These are phyloP conservation scores for Zosterops borbonicus DNA, from an alignment of 2,113 vertebrate species.

Conservation along the genomic window DNA sequence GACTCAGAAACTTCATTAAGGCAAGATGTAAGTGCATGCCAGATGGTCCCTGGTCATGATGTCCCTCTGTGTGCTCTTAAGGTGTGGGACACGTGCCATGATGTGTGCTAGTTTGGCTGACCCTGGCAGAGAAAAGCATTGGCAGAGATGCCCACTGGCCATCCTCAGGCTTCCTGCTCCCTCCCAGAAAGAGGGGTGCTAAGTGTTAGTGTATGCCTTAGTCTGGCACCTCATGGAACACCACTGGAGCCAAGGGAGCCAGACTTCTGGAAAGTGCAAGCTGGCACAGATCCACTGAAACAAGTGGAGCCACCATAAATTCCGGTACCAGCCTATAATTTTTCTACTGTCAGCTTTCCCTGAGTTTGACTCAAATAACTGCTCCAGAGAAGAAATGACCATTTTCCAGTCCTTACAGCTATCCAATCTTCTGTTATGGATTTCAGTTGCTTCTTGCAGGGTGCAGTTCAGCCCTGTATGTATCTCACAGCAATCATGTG, in stretches of 20 bases:
- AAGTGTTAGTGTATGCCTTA: not conserved
- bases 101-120: not conserved
- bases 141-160: not conserved
- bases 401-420: not conserved
- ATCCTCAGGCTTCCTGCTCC: not conserved
- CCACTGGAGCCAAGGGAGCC: not conserved
- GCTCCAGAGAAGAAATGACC: not conserved
- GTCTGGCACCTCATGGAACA: not conserved
- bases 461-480: not conserved
- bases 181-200: not conserved
- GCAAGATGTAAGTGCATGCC: not conserved
- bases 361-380: not conserved
- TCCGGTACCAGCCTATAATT: not conserved
- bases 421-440: not conserved
- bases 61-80: not conserved
- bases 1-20: not conserved
- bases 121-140: not conserved
- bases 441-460: not conserved
- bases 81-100: not conserved
- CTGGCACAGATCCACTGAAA: not conserved
- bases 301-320: not conserved
- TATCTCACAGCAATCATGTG: not conserved
- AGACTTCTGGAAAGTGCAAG: fast-evolving
- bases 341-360: not conserved
- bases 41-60: not conserved